Percentiles rank a stretch among this genome's conserved stretches.
phyloP scores from a whole-genome alignment of 2,113 vertebrate genomes.

The Uria lomvia region DNA sequence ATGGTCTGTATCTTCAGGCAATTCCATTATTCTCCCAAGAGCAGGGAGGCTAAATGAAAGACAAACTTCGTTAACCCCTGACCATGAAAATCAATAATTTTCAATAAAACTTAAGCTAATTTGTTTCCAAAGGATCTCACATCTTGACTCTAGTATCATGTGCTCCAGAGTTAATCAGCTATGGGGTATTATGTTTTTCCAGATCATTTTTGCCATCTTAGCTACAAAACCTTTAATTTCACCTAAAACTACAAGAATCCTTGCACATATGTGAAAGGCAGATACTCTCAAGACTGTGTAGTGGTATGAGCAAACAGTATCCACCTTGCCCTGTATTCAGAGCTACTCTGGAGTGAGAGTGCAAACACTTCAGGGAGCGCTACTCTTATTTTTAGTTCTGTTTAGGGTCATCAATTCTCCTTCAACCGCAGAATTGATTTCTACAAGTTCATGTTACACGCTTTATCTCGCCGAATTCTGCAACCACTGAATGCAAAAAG shows the following conservation, averaged over 20 bases:
- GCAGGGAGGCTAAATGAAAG: slow-evolving; percentile 56
- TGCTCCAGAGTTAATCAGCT: not conserved
- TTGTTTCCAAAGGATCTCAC: slow-evolving; percentile 75
- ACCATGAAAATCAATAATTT: slow-evolving; percentile 81
- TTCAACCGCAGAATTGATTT: not conserved
- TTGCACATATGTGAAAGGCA: not conserved
- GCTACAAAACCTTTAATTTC: not conserved
- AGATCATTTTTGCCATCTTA: not conserved
- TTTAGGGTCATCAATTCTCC: not conserved
- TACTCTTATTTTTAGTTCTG: not conserved
- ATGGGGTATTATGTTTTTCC: not conserved
- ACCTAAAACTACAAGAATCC: not conserved
- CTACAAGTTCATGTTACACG: not conserved
- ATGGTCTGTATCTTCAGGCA: slow-evolving; percentile 55
- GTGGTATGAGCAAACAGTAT: not conserved
- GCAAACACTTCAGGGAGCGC: not conserved
- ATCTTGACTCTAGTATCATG: not conserved
- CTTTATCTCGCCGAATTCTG: not conserved
- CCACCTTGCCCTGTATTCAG: not conserved
- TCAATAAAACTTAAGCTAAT: slow-evolving; percentile 82
- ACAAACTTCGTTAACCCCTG: slow-evolving; percentile 80
- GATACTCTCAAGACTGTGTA: not conserved
- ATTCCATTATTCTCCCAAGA: slow-evolving; percentile 62
- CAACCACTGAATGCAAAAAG: not conserved
- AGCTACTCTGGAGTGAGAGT: not conserved